Evolutionary conservation across 1,140 invertebrate species (phyloP), one percentile per base, ranked within the genome.

Genomic region (Megathymus violae): DNA sequence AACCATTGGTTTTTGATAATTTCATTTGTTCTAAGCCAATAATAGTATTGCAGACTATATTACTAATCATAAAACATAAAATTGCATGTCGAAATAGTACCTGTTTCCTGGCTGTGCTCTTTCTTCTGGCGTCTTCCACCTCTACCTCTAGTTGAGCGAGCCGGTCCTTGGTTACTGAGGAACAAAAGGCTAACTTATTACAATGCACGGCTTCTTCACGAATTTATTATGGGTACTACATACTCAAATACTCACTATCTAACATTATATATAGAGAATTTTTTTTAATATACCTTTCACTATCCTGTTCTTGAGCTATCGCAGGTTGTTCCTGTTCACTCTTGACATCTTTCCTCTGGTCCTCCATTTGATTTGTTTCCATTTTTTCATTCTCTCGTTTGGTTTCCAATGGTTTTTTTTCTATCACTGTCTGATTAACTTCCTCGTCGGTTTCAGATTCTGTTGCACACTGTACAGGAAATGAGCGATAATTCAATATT

Each of bases 371-470:
- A 34, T 62, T 65, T 3, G 60, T 67, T 1, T 82, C 77, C 61
- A 68, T 74, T 34, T 84, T 80, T 9, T 73, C 73, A 46, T 78
- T 70, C 34, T 80, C 74, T 11, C 74, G 62, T 50, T 80, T 81
- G 1, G 36, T 48, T 15, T 84, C 78, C 4, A 50, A 3, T 14
- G 70, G 74, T 22, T 89, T 90, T 51, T 88, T 88, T 62, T 90
- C 88, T 17, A 90, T 90, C 0, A 90, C 88, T 0, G 88, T 90
- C 59, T 88, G 75, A 58, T 90, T 90, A 36, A 83, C 86, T 0
- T 89, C 88, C 36, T 82, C 78, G 0, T 88, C 88, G 13, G 88
- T 81, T 25, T 88, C 88, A 0, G 88, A 80, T 65, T 85, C 84
- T 46, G 85, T 80, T 14, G 71, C 82, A 67, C 82, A 81, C 85